Evolutionary conservation across 2,797 vertebrate species (phyloP).

Genomic region (Pangasius macronema): DNA sequence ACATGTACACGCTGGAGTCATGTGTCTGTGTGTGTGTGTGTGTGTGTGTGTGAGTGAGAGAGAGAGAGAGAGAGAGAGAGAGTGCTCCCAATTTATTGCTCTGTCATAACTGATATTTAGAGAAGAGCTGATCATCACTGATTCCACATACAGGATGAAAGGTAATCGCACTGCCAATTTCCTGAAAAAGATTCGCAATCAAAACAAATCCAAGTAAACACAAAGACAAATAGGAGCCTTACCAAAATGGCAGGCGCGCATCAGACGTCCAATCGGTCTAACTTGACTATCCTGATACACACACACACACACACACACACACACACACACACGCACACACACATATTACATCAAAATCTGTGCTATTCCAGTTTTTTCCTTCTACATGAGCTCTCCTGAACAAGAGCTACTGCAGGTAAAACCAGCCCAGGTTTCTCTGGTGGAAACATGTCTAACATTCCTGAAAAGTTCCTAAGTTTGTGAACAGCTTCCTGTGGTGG

Average conservation of each 20-base stretch:
- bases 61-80: too few relatives aligned
- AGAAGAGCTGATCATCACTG: conserved; percentile 77
- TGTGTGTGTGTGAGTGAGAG: conserved; percentile 48
- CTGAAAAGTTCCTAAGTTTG: neutral
- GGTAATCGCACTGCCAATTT: conserved; percentile 75
- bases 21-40: conserved; percentile 9
- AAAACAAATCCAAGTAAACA: conserved; percentile 36
- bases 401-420: neutral
- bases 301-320: neutral
- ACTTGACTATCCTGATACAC: neutral
- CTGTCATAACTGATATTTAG: conserved; percentile 77
- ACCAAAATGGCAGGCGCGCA: neutral
- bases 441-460: neutral
- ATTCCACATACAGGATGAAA: conserved; percentile 72
- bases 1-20: neutral
- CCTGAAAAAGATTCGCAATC: conserved; percentile 63
- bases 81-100: conserved; percentile 70
- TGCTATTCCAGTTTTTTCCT: neutral
- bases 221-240: neutral
- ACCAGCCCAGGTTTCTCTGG: neutral
- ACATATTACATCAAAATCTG: neutral
- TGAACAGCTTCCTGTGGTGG: neutral
- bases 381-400: neutral
- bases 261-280: neutral
- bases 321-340: neutral